Conservation (phyloP, 2,797 vertebrate genomes). For the Anguilla obscura region DNA sequence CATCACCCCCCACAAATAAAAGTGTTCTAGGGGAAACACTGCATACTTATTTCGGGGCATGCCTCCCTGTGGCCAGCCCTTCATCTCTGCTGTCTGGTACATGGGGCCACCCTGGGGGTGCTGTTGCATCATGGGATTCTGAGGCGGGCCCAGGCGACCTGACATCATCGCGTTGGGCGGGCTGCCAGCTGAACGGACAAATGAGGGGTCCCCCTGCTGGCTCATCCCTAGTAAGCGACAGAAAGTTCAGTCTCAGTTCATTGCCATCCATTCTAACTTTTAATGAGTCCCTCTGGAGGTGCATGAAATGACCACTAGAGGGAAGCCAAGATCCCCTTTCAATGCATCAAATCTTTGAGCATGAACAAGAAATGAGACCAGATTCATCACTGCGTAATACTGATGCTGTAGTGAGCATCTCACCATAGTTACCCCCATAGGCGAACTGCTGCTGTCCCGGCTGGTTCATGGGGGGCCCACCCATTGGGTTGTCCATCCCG, state of each 20-base stretch:
- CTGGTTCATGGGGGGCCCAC: slow-evolving; percentile 79
- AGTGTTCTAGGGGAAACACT: neutral
- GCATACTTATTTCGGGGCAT: slow-evolving; percentile 84
- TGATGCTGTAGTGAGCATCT: slow-evolving; percentile 30
- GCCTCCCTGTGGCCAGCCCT: slow-evolving; percentile 88
- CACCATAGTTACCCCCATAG: slow-evolving; percentile 90
- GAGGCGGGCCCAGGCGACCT: slow-evolving; percentile 83
- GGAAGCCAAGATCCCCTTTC: slow-evolving; percentile 45
- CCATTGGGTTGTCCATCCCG: slow-evolving; percentile 84
- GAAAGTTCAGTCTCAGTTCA: neutral
- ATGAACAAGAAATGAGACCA: neutral
- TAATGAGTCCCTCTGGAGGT: neutral
- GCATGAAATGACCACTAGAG: slow-evolving; percentile 48
- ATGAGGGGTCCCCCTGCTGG: slow-evolving; percentile 88
- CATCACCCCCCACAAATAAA: no score
- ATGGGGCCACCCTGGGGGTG: slow-evolving; percentile 83
- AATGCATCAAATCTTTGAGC: neutral
- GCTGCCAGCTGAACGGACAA: slow-evolving; percentile 81
- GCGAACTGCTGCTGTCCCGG: slow-evolving; percentile 85
- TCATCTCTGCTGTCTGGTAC: slow-evolving; percentile 89
- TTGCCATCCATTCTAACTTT: neutral
- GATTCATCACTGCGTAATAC: neutral
- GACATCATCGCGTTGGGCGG: slow-evolving; percentile 85
- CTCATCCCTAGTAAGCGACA: slow-evolving; percentile 75
- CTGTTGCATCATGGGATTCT: slow-evolving; percentile 81